Evolutionary conservation across 2,113 vertebrate genomes (phyloP).

Genomic region (human): GRCh38 chr16:5435501-5436000

Average conservation of each 20-base stretch:
- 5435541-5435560: neutral
- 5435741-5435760: neutral
- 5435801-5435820: neutral
- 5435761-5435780: neutral
- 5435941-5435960: neutral
- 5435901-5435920: neutral
- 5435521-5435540: neutral
- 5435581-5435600: neutral
- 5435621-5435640: neutral
- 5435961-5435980: neutral
- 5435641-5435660: neutral
- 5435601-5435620: neutral
- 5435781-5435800: neutral
- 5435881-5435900: neutral
- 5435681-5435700: neutral
- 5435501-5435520: neutral
- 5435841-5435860: neutral
- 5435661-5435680: neutral
- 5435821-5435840: neutral
- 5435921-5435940: neutral
- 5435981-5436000: neutral
- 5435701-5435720: neutral
- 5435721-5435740: neutral
- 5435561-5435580: rapidly evolving
- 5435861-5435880: neutral